Evolutionary conservation across 37 sponge, comb jelly and placozoan genomes (phyloP).

Genomic region (Geodia barretti): DNA sequence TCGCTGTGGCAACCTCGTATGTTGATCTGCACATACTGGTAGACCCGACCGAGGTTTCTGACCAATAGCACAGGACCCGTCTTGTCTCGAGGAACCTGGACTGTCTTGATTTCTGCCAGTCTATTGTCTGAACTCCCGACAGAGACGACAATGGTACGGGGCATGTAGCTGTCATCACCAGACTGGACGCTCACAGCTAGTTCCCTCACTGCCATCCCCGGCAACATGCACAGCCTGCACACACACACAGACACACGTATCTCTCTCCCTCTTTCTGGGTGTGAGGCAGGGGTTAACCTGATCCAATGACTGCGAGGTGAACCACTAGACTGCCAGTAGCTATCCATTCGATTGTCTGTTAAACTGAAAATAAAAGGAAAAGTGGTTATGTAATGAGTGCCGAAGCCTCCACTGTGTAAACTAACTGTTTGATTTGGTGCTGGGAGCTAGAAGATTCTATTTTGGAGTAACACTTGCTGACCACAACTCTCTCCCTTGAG

Average conservation of each 20-base stretch:
- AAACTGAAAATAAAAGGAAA: slow-evolving; percentile 15
- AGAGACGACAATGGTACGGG: slow-evolving; percentile 38
- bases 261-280: not conserved
- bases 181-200: slow-evolving; percentile 53
- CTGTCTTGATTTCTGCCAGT: slow-evolving; percentile 56
- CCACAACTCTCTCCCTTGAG: slow-evolving; percentile 13
- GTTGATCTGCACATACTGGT: slow-evolving; percentile 72
- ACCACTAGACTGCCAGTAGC: slow-evolving; percentile 91
- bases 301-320: slow-evolving; percentile 81
- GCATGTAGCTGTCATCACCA: slow-evolving; percentile 89
- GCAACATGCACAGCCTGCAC: slow-evolving; percentile 41
- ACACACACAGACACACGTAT: not conserved
- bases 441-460: slow-evolving; percentile 37
- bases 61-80: slow-evolving; percentile 45
- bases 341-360: slow-evolving; percentile 33
- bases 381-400: too few species aligned
- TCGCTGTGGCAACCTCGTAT: slow-evolving; percentile 79
- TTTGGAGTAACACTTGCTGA: slow-evolving; percentile 62
- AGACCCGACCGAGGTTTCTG: slow-evolving; percentile 31
- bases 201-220: slow-evolving; percentile 63
- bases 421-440: not conserved
- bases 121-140: slow-evolving; percentile 58
- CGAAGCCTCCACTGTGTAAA: too few species aligned
- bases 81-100: slow-evolving; percentile 51
- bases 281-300: slow-evolving; percentile 13